These are phyloP conservation scores for Rhynchopsitta pachyrhyncha DNA, from an alignment of 2,113 vertebrate genomes.

Conservation along the genomic window DNA sequence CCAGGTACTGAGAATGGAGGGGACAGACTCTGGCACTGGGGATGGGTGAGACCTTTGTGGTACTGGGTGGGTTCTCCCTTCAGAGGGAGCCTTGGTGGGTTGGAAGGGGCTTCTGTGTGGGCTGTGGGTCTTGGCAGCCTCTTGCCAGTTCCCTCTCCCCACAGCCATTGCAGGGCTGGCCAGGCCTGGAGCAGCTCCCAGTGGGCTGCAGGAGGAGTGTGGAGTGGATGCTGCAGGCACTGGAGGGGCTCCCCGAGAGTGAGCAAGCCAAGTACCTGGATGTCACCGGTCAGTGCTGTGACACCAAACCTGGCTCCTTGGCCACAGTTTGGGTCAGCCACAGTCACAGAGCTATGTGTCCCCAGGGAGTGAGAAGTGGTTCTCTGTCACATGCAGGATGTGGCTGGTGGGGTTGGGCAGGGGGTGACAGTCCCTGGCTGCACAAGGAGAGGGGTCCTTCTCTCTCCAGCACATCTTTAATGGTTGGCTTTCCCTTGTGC, in stretches of 20 bases:
- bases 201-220: slow-evolving; percentile 66
- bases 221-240: slow-evolving; percentile 76
- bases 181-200: slow-evolving; percentile 15
- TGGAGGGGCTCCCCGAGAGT: slow-evolving; percentile 63
- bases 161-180: not conserved
- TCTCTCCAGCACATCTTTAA: not conserved
- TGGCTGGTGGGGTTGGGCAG: not conserved
- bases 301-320: not conserved
- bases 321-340: accelerated
- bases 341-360: accelerated
- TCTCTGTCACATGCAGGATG: accelerated
- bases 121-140: accelerated
- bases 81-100: accelerated
- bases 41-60: accelerated
- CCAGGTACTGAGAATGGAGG: slow-evolving; percentile 70
- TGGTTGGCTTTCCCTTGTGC: not conserved
- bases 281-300: slow-evolving; percentile 76
- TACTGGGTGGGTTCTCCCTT: not conserved
- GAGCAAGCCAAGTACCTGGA: slow-evolving; percentile 71
- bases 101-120: not conserved
- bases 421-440: no score
- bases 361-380: accelerated
- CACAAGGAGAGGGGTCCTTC: accelerated
- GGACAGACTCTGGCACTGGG: accelerated
- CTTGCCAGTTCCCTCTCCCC: not conserved